A percentile compares a stretch with the other conserved stretches of the same genome.
These are phyloP conservation scores for Polypterus senegalus DNA, from an alignment of 2,113 vertebrate species.

Conservation along the genomic window DNA sequence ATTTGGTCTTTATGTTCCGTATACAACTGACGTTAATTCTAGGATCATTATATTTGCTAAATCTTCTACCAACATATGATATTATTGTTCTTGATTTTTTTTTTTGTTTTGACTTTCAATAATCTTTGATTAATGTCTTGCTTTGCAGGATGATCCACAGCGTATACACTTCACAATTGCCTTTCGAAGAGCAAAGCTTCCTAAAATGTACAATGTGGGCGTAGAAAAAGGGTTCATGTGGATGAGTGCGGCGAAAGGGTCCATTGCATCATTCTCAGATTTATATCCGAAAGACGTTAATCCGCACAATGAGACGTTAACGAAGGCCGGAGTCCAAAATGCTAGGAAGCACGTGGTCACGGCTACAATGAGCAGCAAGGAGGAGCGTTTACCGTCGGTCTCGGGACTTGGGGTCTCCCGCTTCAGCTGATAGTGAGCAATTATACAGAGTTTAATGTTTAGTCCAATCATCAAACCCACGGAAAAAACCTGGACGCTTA, in stretches of 20 bases:
- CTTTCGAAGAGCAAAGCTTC: constrained; percentile 34
- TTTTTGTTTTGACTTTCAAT: too few species aligned
- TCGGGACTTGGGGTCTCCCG: constrained; percentile 37
- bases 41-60: too few species aligned
- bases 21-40: too few species aligned
- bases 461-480: constrained; percentile 51
- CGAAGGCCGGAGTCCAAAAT: constrained; percentile 48
- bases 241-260: constrained; percentile 44
- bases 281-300: constrained; percentile 30
- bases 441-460: constrained; percentile 43
- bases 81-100: too few species aligned
- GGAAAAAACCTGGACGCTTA: constrained; percentile 39
- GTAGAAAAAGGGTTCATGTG: constrained; percentile 46
- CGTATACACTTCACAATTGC: too few species aligned
- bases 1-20: too few species aligned
- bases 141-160: too few species aligned
- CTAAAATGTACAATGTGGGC: constrained; percentile 46
- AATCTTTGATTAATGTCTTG: too few species aligned
- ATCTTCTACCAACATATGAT: too few species aligned
- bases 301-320: constrained; percentile 33
- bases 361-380: constrained; percentile 46
- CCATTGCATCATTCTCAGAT: constrained; percentile 45
- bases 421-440: constrained; percentile 46
- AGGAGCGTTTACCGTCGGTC: constrained; percentile 42
- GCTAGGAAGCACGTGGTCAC: constrained; percentile 45